These are phyloP conservation scores for Melinaea marsaeus DNA, from an alignment of 2,888 invertebrate genomes.

Conservation along the genomic window DNA sequence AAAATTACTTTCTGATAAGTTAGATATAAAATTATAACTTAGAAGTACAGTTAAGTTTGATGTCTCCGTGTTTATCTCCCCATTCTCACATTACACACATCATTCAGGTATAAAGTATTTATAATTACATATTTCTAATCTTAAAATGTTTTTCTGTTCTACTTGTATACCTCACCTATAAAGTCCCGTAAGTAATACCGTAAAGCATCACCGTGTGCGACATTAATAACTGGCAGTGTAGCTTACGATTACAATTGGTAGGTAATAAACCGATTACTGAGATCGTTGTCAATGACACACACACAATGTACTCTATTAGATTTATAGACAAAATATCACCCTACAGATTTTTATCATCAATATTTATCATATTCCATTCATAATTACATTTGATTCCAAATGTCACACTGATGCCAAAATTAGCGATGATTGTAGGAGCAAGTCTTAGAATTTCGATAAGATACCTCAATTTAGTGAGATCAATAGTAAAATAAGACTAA, in stretches of 20 bases:
- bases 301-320: conserved; percentile 64
- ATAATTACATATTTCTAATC: too few species aligned
- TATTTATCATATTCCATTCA: conserved; percentile 21
- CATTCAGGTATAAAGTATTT: too few species aligned
- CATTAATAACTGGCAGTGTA: conserved; percentile 71
- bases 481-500: conserved; percentile 64
- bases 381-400: conserved; percentile 31
- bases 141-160: not conserved
- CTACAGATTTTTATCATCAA: conserved; percentile 54
- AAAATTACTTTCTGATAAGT: too few species aligned
- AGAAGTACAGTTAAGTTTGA: too few species aligned
- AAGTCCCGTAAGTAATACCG: conserved; percentile 10
- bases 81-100: too few species aligned
- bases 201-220: conserved; percentile 33
- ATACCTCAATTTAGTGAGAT: conserved; percentile 48
- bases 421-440: conserved; percentile 30
- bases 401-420: not conserved
- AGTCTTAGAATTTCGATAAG: conserved; percentile 34
- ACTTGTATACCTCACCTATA: not conserved
- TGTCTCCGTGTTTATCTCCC: too few species aligned
- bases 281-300: conserved; percentile 66
- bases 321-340: conserved; percentile 62
- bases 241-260: conserved; percentile 69
- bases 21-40: too few species aligned
- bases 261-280: conserved; percentile 74